phyloP scores from a whole-genome alignment of 1,140 invertebrate genomes.

The Bombus vancouverensis region DNA sequence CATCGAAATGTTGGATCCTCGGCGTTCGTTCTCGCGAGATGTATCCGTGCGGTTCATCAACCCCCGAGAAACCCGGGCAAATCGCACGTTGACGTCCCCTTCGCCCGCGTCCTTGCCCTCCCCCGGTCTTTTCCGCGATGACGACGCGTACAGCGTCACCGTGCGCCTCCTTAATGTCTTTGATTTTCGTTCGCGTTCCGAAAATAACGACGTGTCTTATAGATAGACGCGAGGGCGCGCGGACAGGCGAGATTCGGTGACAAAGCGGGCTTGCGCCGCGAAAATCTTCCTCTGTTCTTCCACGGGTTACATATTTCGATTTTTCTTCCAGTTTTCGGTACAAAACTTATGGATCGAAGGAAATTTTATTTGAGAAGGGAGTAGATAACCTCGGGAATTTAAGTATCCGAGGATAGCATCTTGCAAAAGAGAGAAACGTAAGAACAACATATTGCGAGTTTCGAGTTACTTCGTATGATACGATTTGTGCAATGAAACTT shows the following conservation, averaged over 20 bases:
- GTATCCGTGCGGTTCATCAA: slow-evolving; percentile 5
- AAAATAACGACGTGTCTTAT: slow-evolving; percentile 61
- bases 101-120: slow-evolving; percentile 7
- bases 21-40: not conserved
- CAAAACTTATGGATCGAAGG: not conserved
- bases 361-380: not conserved
- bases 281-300: not conserved
- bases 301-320: not conserved
- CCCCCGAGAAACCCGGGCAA: slow-evolving; percentile 10
- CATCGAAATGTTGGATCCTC: not conserved
- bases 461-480: too few species aligned
- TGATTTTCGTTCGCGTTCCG: slow-evolving; percentile 61
- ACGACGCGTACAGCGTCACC: slow-evolving; percentile 51
- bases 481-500: too few species aligned
- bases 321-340: not conserved
- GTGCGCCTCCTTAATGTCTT: slow-evolving; percentile 49
- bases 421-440: too few species aligned
- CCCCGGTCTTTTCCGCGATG: slow-evolving; percentile 45
- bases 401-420: too few species aligned
- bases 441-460: too few species aligned
- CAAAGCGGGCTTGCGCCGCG: slow-evolving; percentile 3
- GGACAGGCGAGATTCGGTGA: not conserved
- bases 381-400: too few species aligned
- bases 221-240: slow-evolving; percentile 19
- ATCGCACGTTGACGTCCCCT: not conserved